Conservation (phyloP, 1,140 invertebrate species). For the Aphaenogaster rudis region DNA sequence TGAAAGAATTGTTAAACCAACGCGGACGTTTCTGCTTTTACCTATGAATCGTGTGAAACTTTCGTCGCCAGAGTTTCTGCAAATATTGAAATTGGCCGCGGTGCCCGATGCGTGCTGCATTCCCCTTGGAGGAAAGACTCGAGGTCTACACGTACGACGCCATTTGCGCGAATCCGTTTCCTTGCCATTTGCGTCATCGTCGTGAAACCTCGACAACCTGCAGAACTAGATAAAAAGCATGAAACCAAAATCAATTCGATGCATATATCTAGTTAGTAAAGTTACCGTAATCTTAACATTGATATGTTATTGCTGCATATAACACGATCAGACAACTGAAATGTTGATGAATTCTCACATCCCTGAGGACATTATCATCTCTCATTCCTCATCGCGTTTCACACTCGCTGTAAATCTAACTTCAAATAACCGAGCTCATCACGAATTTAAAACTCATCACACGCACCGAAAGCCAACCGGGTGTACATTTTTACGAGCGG, state of each 20-base stretch:
- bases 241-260: not conserved
- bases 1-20: constrained; percentile 73
- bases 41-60: constrained; percentile 74
- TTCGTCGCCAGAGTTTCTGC: constrained; percentile 72
- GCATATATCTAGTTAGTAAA: not conserved
- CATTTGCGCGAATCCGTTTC: constrained; percentile 63
- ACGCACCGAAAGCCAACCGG: constrained; percentile 47
- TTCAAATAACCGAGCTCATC: constrained; percentile 27
- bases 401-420: not conserved
- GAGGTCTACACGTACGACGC: constrained; percentile 50
- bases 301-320: not conserved
- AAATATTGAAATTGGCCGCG: constrained; percentile 80
- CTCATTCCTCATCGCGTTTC: constrained; percentile 14
- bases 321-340: not conserved
- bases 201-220: constrained; percentile 2
- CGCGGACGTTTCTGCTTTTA: constrained; percentile 75
- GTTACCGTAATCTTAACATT: not conserved
- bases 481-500: constrained; percentile 43
- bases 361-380: constrained; percentile 4
- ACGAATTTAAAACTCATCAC: constrained; percentile 13
- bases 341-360: not conserved
- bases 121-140: constrained; percentile 58
- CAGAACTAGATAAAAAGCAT: not conserved
- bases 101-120: constrained; percentile 70
- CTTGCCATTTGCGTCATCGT: constrained; percentile 27